A percentile compares a stretch with the other conserved stretches of the same genome.
These are phyloP conservation scores for Acrocephalus arundinaceus DNA, from an alignment of 2,113 vertebrate genomes.

Conservation along the genomic window DNA sequence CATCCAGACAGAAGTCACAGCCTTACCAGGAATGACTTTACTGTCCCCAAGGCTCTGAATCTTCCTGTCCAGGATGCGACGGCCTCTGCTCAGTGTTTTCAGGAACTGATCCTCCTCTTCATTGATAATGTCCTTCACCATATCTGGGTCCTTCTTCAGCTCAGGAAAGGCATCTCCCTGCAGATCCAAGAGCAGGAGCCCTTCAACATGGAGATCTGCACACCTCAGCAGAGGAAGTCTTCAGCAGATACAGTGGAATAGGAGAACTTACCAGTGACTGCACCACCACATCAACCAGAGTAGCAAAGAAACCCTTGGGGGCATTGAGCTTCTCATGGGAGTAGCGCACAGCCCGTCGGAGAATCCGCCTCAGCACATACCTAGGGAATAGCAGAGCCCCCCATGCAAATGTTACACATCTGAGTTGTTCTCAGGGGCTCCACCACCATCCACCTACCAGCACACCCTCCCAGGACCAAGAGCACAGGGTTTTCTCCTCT, in stretches of 20 bases:
- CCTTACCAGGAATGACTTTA: slow-evolving; percentile 89
- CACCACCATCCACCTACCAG: background rate
- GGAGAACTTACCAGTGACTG: slow-evolving; percentile 84
- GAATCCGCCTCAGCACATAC: slow-evolving; percentile 93
- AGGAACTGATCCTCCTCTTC: slow-evolving; percentile 96
- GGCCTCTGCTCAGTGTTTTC: slow-evolving; percentile 94
- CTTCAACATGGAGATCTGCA: background rate
- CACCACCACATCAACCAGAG: slow-evolving; percentile 94
- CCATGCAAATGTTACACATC: rapidly evolving
- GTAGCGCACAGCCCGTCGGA: slow-evolving; percentile 93
- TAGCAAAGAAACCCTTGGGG: slow-evolving; percentile 91
- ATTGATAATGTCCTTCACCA: slow-evolving; percentile 96
- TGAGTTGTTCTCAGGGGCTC: background rate
- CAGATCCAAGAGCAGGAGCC: background rate
- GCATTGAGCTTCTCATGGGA: slow-evolving; percentile 94
- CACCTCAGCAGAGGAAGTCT: background rate
- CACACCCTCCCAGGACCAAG: background rate
- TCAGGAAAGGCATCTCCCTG: slow-evolving; percentile 96
- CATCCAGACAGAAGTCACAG: background rate
- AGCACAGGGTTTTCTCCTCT: background rate
- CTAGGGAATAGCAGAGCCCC: slow-evolving; percentile 64
- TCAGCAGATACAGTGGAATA: background rate
- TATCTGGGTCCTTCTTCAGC: slow-evolving; percentile 94
- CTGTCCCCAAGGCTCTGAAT: slow-evolving; percentile 90
- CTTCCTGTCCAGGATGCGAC: slow-evolving; percentile 95